Conservation (phyloP, 30 jellyfish, hydroid and myxozoan species). For the Turritopsis dohrnii region DNA sequence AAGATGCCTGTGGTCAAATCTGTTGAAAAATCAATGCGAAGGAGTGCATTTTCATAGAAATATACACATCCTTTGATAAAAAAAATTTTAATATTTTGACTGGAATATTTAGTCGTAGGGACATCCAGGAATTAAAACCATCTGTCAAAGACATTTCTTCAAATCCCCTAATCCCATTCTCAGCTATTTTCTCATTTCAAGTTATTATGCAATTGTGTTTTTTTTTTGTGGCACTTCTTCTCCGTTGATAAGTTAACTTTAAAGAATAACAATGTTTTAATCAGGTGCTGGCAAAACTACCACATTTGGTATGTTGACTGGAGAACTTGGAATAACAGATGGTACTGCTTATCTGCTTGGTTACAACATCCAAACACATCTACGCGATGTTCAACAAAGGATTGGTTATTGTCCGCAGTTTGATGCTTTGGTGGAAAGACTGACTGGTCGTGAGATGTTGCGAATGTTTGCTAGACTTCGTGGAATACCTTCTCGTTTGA, state of each 20-base stretch:
- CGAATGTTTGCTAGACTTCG: constrained; percentile 92
- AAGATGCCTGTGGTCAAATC: too few relatives aligned
- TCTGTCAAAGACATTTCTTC: too few relatives aligned
- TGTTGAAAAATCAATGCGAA: too few relatives aligned
- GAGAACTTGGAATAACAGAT: constrained; percentile 70
- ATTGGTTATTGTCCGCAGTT: constrained; percentile 97
- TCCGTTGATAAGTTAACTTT: not conserved
- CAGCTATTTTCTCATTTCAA: too few relatives aligned
- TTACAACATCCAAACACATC: constrained; percentile 55
- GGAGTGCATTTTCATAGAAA: too few relatives aligned
- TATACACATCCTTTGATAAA: too few relatives aligned
- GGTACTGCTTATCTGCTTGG: constrained; percentile 95
- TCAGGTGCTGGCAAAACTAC: constrained; percentile 99
- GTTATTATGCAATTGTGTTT: not conserved
- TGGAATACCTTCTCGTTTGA: constrained; percentile 51
- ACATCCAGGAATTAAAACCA: too few relatives aligned
- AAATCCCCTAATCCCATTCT: too few relatives aligned
- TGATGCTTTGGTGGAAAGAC: constrained; percentile 74
- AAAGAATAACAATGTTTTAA: not conserved
- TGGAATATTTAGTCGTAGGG: too few relatives aligned
- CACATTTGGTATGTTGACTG: constrained; percentile 93
- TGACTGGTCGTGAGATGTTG: constrained; percentile 97
- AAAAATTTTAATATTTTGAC: too few relatives aligned
- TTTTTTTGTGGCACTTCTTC: not conserved
- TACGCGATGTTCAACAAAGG: constrained; percentile 79